Conservation (phyloP, 1,140 invertebrate species). For the Lycorma delicatula region DNA sequence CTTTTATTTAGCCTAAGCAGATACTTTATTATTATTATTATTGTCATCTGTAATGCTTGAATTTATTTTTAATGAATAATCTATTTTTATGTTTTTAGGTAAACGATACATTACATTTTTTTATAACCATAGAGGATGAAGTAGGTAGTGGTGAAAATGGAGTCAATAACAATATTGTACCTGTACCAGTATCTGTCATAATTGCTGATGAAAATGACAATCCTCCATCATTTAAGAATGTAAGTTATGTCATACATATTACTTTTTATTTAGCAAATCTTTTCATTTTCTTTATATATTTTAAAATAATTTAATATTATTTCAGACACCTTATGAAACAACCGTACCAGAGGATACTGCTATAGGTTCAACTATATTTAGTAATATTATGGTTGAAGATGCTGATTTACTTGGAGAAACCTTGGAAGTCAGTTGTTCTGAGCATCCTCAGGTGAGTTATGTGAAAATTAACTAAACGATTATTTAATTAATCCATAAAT, state of each 20-base stretch:
- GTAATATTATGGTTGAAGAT: conserved; percentile 63
- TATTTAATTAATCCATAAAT: neutral
- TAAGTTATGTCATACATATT: conserved; percentile 38
- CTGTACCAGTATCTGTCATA: conserved; percentile 69
- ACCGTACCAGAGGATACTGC: conserved; percentile 67
- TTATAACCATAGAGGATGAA: conserved; percentile 68
- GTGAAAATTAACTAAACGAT: too few relatives aligned
- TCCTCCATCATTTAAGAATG: conserved; percentile 68
- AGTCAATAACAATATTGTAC: conserved; percentile 59
- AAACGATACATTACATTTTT: conserved; percentile 63
- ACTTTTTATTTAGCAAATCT: neutral
- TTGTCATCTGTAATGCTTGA: too few relatives aligned
- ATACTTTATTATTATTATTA: too few relatives aligned
- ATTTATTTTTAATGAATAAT: too few relatives aligned
- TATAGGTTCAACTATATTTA: conserved; percentile 63
- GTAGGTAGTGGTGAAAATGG: conserved; percentile 39
- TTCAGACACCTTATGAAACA: conserved; percentile 67
- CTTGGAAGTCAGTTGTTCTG: conserved; percentile 63
- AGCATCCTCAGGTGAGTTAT: conserved; percentile 41
- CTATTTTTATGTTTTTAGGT: conserved; percentile 45
- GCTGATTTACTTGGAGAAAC: conserved; percentile 68
- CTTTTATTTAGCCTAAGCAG: too few relatives aligned
- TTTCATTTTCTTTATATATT: neutral
- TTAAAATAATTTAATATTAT: conserved; percentile 17
- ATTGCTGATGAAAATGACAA: conserved; percentile 86